Evolutionary conservation across 1,140 invertebrate species (phyloP), one percentile per base, ranked within the genome.

Genomic region (Fragariocoptes setiger): DNA sequence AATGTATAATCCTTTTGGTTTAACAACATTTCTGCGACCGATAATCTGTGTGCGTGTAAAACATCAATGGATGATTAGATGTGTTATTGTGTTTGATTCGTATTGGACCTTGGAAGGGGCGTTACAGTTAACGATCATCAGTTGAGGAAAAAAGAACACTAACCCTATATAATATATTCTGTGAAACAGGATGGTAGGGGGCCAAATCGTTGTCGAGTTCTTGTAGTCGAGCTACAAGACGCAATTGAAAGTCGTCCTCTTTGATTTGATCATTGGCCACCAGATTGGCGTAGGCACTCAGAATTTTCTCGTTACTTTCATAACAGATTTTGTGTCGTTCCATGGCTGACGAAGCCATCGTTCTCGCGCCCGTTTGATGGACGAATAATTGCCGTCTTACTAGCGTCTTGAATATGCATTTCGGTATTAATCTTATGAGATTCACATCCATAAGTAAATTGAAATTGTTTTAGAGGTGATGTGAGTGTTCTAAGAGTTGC

Each of bases 191-290:
- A 44, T 55, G 50, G 49, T 76, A 80, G 19, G 53, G 49, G 44
- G 63, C 53, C 2, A 78, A 58, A 41, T 70, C 61, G 19, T 68
- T 51, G 53, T 72, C 72, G 5, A 83, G 63, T 21, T 59, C 54
- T 49, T 83, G 68, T 15, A 86, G 59, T 36, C 62, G 59, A 51
- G 68, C 51, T 21, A 69, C 62, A 36, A 82, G 65, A 53, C 62
- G 59, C 35, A 64, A 54, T 55, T 86, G 79, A 53, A 71, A 65
- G 3, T 64, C 50, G 59, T 85, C 78, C 37, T 62, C 53, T 38
- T 62, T 51, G 21, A 76, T 49, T 52, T 72, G 61, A 1, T 68
- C 68, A 21, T 55, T 57, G 20, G 55, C 48, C 15, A 79, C 48
- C 47, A 44, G 42, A 14, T 49, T 40, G 38, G 40, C 41, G 25